Evolutionary conservation across 2,888 invertebrate genomes (phyloP).

Genomic region (Trichopria drosophilae): DNA sequence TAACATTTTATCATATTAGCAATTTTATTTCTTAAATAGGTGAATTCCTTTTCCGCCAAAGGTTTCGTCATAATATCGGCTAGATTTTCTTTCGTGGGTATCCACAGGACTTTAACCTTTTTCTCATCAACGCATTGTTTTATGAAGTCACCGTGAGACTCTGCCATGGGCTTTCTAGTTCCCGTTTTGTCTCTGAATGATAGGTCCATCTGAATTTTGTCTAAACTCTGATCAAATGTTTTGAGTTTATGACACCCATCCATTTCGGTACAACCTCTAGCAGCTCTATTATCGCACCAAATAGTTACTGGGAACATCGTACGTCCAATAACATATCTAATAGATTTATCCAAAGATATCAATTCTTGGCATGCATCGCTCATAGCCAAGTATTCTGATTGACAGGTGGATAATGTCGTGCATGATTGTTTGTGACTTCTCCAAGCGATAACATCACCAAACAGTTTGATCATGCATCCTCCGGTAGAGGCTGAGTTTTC

Average conservation of each 20-base stretch:
- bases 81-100: too few species aligned
- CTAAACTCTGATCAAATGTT: conserved; percentile 21
- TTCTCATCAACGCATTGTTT: conserved; percentile 36
- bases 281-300: conserved; percentile 19
- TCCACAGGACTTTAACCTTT: too few species aligned
- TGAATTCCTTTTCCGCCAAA: conserved; percentile 11
- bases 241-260: conserved; percentile 29
- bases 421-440: conserved; percentile 34
- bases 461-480: conserved; percentile 29
- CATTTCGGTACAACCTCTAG: conserved; percentile 27
- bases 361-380: conserved; percentile 28
- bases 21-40: too few species aligned
- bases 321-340: conserved; percentile 26
- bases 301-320: conserved; percentile 24
- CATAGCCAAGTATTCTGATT: conserved; percentile 25
- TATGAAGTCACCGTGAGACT: conserved; percentile 31
- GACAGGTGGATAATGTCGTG: conserved; percentile 31
- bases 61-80: conserved; percentile 17
- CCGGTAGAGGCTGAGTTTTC: conserved; percentile 31
- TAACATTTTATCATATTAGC: too few species aligned
- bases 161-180: conserved; percentile 31
- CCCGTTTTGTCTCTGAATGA: conserved; percentile 27
- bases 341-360: conserved; percentile 31
- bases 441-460: conserved; percentile 32
- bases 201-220: conserved; percentile 20